Evolutionary conservation across 2,797 vertebrate species (phyloP).

Genomic region (Gambelia wislizenii): DNA sequence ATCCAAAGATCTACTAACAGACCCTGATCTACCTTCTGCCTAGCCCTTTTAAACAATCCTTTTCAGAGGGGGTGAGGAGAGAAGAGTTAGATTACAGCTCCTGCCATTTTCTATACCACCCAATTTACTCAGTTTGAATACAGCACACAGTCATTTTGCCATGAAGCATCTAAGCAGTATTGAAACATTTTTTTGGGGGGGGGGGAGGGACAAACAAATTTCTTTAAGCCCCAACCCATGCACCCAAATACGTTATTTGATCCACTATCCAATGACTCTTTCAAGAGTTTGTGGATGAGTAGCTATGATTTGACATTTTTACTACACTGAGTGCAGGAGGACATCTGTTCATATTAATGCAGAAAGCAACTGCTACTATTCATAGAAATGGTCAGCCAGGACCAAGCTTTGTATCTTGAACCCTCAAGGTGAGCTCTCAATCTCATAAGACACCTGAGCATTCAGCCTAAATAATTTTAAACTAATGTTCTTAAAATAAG

Average conservation of each 20-base stretch:
- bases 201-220: background rate
- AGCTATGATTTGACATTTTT: background rate
- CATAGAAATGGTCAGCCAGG: background rate
- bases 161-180: background rate
- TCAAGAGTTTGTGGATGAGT: background rate
- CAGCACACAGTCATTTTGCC: background rate
- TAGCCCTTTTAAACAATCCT: too few relatives aligned
- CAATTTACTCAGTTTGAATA: background rate
- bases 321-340: background rate
- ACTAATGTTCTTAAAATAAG: background rate
- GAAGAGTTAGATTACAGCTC: too few relatives aligned
- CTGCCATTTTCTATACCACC: background rate
- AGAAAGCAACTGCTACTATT: background rate
- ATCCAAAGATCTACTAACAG: too few relatives aligned
- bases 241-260: background rate
- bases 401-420: slow-evolving; percentile 24
- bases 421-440: background rate
- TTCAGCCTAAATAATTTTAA: background rate
- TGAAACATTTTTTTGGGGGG: background rate
- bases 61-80: too few relatives aligned
- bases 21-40: too few relatives aligned
- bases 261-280: background rate
- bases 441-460: background rate
- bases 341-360: background rate
- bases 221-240: background rate